Conservation (phyloP, 2,113 vertebrate species). For the Tylochromis polylepis region DNA sequence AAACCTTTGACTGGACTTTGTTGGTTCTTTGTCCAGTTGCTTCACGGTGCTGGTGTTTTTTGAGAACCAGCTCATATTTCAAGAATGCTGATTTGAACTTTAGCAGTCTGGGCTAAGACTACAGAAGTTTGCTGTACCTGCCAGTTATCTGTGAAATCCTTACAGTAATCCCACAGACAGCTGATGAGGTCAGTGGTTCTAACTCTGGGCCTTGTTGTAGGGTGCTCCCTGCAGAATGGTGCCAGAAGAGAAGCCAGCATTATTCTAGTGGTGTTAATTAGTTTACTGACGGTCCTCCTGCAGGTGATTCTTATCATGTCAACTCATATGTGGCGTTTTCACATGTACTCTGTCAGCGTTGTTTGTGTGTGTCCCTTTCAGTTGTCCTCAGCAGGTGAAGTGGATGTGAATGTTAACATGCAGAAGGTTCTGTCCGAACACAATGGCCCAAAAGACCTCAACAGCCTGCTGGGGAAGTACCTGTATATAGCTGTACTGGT, state of each 20-base stretch:
- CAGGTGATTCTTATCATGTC: not conserved
- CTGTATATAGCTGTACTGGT: constrained; percentile 63
- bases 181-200: not conserved
- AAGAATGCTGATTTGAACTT: not conserved
- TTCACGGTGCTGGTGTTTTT: not conserved
- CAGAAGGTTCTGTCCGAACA: constrained; percentile 27
- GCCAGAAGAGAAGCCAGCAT: not conserved
- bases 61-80: not conserved
- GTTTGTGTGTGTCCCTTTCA: constrained; percentile 1
- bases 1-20: not conserved
- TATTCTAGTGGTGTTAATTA: not conserved
- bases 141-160: not conserved
- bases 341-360: not conserved
- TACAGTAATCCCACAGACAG: not conserved
- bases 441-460: constrained; percentile 29
- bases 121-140: not conserved
- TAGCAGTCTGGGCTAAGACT: not conserved
- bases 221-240: not conserved
- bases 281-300: not conserved
- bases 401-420: constrained; percentile 46
- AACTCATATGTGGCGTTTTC: not conserved
- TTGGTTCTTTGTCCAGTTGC: not conserved
- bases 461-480: constrained; percentile 41
- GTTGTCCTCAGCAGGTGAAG: constrained; percentile 38
- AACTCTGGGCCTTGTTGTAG: not conserved